Conservation (phyloP, 2,888 invertebrate genomes). For the Drosophila melanosoma region DNA sequence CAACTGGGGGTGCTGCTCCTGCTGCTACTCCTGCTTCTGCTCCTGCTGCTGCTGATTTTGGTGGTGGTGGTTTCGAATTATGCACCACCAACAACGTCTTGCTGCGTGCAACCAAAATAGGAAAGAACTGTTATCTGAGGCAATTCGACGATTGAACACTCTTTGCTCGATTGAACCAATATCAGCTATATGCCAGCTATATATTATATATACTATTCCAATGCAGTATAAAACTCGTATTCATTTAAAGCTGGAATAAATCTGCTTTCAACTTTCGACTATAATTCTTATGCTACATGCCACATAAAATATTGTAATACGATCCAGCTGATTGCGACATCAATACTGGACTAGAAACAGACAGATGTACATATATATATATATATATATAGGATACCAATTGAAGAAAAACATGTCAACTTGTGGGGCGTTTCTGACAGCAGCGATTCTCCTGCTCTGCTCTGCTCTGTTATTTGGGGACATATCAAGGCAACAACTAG, state of each 20-base stretch:
- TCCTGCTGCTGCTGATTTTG: not conserved
- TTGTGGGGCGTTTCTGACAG: constrained; percentile 41
- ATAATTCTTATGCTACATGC: not conserved
- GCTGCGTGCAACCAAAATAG: not conserved
- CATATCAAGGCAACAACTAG: constrained; percentile 23
- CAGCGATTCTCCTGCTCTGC: constrained; percentile 5
- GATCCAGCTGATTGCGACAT: too few species aligned
- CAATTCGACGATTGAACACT: not conserved
- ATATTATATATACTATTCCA: too few species aligned
- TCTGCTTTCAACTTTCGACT: not conserved
- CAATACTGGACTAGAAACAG: not conserved
- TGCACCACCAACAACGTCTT: constrained; percentile 1
- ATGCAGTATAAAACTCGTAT: not conserved
- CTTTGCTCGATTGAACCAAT: not conserved
- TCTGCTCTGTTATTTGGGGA: constrained; percentile 24
- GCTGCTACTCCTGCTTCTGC: not conserved
- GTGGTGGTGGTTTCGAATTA: not conserved
- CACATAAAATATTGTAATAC: too few species aligned
- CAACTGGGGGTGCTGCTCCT: not conserved
- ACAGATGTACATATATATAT: not conserved
- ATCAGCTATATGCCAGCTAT: not conserved
- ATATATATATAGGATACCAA: constrained; percentile 2
- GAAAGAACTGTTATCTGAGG: not conserved
- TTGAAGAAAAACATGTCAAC: constrained; percentile 19
- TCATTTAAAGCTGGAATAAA: not conserved